These are phyloP conservation scores for Mirounga angustirostris DNA, from an alignment of 2,113 vertebrate species.

Conservation along the genomic window DNA sequence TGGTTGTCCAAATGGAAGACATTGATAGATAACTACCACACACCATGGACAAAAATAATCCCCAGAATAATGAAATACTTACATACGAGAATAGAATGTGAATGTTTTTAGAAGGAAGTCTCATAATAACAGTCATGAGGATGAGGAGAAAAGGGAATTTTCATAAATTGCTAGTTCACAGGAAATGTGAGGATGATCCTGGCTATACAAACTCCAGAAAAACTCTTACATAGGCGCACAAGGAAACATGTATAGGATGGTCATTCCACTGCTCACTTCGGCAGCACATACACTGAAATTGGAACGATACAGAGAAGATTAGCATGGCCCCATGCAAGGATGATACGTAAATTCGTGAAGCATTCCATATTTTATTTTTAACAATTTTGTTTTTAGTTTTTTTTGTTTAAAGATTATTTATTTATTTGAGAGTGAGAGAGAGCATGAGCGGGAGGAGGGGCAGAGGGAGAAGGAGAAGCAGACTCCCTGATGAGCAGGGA, in stretches of 20 bases:
- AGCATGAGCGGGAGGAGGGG: no score
- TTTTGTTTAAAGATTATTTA: no score
- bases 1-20: background rate
- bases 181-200: background rate
- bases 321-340: background rate
- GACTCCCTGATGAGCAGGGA: no score
- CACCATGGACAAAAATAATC: background rate
- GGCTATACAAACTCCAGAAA: background rate
- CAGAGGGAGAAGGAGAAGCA: no score
- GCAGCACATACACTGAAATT: background rate
- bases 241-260: background rate
- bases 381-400: no score
- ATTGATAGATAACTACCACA: background rate
- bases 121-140: background rate
- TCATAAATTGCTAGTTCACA: background rate
- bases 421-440: no score
- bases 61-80: conserved; percentile 7
- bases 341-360: background rate
- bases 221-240: background rate
- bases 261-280: background rate
- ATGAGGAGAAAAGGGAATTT: background rate
- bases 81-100: background rate
- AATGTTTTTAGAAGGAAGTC: background rate
- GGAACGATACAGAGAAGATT: background rate
- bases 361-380: background rate